Conservation (phyloP, 2,113 vertebrate species). For the Falco punctatus region DNA sequence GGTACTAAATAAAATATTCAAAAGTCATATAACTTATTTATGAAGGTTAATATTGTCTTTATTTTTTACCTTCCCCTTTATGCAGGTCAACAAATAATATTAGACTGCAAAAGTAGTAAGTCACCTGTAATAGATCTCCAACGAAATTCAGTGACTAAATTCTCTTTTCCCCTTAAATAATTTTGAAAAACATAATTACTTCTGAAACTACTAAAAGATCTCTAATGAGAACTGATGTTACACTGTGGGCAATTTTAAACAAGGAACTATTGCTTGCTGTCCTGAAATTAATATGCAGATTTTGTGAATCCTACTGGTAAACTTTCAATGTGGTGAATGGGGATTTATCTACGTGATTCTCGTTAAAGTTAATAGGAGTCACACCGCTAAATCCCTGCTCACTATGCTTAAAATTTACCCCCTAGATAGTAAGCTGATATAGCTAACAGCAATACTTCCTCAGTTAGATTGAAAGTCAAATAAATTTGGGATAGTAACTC, state of each 20-base stretch:
- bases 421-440: conserved; percentile 54
- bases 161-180: conserved; percentile 57
- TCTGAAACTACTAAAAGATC: conserved; percentile 49
- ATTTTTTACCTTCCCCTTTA: neutral
- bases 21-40: conserved; percentile 15
- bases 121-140: conserved; percentile 3
- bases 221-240: conserved; percentile 65
- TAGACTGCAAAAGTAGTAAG: neutral
- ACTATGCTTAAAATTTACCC: conserved; percentile 36
- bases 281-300: conserved; percentile 65
- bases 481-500: conserved; percentile 20
- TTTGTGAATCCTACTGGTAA: conserved; percentile 58
- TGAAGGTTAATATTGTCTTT: conserved; percentile 29
- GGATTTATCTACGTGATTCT: conserved; percentile 59
- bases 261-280: conserved; percentile 57
- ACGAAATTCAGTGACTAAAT: conserved; percentile 16
- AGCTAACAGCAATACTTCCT: conserved; percentile 44
- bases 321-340: conserved; percentile 7
- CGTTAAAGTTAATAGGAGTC: conserved; percentile 60
- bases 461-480: conserved; percentile 40
- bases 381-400: conserved; percentile 52
- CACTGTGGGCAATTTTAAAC: conserved; percentile 61
- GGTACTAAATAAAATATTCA: conserved; percentile 40
- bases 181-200: conserved; percentile 62
- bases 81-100: conserved; percentile 23